These are phyloP conservation scores for Paracentrotus lividus DNA, from an alignment of 53 echinoderm and acorn worm genomes.

Conservation along the genomic window DNA sequence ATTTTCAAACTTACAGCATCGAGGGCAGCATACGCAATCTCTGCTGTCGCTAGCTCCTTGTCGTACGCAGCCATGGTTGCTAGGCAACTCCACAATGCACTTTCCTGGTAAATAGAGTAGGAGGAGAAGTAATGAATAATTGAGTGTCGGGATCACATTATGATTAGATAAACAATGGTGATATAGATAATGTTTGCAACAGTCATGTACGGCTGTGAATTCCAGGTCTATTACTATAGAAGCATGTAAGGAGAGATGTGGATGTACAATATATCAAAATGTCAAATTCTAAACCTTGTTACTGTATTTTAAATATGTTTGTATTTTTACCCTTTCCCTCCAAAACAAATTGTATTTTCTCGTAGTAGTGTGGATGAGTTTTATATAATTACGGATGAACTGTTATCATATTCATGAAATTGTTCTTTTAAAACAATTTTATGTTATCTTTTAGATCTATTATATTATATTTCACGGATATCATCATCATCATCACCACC, in stretches of 20 bases:
- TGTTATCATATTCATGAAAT: too few relatives aligned
- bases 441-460: too few relatives aligned
- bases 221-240: too few relatives aligned
- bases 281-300: too few relatives aligned
- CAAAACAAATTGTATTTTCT: too few relatives aligned
- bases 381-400: too few relatives aligned
- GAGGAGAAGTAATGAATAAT: neutral
- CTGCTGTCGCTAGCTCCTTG: slow-evolving; percentile 95
- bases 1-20: slow-evolving; percentile 88
- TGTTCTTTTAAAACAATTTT: too few relatives aligned
- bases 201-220: too few relatives aligned
- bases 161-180: neutral
- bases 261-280: too few relatives aligned
- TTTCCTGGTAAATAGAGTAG: slow-evolving; percentile 74
- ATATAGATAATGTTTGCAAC: neutral
- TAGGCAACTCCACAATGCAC: slow-evolving; percentile 93
- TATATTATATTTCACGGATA: too few relatives aligned
- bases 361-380: too few relatives aligned
- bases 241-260: too few relatives aligned
- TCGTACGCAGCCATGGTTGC: slow-evolving; percentile 98
- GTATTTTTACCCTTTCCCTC: neutral
- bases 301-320: neutral
- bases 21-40: slow-evolving; percentile 98
- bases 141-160: neutral
- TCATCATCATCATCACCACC: neutral